Base-by-base conservation (phyloP, 1,140 invertebrate species). In the Neodiprion virginianus region DNA sequence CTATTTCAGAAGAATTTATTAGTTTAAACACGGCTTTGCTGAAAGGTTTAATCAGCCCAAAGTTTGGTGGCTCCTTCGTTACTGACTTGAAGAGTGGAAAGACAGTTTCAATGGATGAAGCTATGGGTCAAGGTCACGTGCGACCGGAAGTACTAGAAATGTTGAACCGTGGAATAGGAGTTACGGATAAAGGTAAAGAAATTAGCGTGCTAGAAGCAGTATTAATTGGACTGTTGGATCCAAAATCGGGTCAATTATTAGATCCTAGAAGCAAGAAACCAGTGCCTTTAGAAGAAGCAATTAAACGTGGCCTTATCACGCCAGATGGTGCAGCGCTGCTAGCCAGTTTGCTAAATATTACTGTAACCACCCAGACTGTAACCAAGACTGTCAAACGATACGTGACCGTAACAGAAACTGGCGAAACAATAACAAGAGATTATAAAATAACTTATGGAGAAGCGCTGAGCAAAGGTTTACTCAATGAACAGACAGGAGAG, bases 141-240 rank as follows among this genome's bases (percentile, higher is more conserved):
- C 90, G 94, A 77, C 91, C 92, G 9, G 94, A 96, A 87, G 93
- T 97, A 4, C 91, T 94, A 82, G 94, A 97, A 88, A 95, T 96
- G 92, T 90, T 97, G 75, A 94, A 92, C 81, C 91, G 93, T 48
- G 92, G 93, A 73, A 93, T 97, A 81, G 96, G 96, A 53, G 92
- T 98, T 28, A 92, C 91, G 69, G 92, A 95, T 78, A 90, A 91
- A 69, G 93, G 92, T 10, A 90, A 90, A 61, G 95, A 97, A 86
- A 86, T 97, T 12, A 94, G 90, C 72, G 93, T 98, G 9, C 89
- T 98, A 69, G 94, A 97, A 86, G 94, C 96, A 14, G 95, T 98
- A 53, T 92, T 95, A 76, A 92, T 93, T 79, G 93, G 94, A 78
- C 89, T 95, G 79, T 89, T 99, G 23, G 95, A 98, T 87, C 93